These are phyloP conservation scores for Sprattus sprattus DNA, from an alignment of 2,113 vertebrate genomes.

Conservation along the genomic window DNA sequence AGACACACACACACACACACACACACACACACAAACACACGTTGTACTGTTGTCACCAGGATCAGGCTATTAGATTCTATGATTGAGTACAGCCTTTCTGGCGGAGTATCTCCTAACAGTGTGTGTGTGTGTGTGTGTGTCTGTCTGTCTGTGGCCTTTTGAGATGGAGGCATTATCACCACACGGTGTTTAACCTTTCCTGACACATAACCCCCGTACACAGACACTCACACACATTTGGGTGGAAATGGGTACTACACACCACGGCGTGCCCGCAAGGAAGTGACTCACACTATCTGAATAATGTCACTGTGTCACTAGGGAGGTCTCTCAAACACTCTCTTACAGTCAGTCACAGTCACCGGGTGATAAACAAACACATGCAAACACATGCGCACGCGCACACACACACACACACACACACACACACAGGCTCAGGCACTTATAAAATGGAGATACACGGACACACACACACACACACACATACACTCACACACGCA, in stretches of 20 bases:
- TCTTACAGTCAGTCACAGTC: not conserved
- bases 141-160: too few relatives aligned
- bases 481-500: not conserved
- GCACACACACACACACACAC: slow-evolving; percentile 3
- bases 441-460: not conserved
- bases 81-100: too few relatives aligned
- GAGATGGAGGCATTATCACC: too few relatives aligned
- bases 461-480: not conserved
- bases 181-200: slow-evolving; percentile 60
- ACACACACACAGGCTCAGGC: not conserved
- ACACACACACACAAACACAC: not conserved
- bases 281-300: slow-evolving; percentile 34
- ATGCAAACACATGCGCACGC: slow-evolving; percentile 17
- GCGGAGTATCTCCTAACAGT: too few relatives aligned
- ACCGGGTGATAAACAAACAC: not conserved
- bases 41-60: not conserved
- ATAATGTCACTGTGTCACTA: slow-evolving; percentile 39
- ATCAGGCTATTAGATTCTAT: too few relatives aligned
- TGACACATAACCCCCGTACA: not conserved
- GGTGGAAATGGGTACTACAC: slow-evolving; percentile 12
- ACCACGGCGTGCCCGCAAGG: not conserved
- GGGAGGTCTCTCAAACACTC: slow-evolving; percentile 31
- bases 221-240: slow-evolving; percentile 5
- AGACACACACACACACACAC: not conserved
- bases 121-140: too few relatives aligned